phyloP scores from a whole-genome alignment of 2,797 vertebrate genomes.

The Silurus lanzhouensis region DNA sequence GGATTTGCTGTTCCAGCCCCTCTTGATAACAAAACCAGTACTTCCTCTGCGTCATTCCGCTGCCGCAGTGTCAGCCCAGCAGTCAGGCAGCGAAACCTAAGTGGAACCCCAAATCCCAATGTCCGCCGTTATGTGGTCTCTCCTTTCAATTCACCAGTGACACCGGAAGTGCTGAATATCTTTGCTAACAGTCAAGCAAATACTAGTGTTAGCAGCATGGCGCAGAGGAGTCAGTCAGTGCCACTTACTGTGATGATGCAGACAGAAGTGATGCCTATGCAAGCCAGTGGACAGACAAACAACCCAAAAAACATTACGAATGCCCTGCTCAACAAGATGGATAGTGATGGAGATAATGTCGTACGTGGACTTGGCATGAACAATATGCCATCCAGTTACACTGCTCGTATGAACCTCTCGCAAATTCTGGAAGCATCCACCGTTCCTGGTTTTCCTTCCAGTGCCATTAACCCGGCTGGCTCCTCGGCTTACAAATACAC shows the following conservation, averaged over 20 bases:
- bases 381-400: slow-evolving; percentile 90
- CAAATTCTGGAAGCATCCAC: slow-evolving; percentile 90
- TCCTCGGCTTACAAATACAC: slow-evolving; percentile 85
- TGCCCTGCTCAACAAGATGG: slow-evolving; percentile 92
- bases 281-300: slow-evolving; percentile 73
- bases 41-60: slow-evolving; percentile 78
- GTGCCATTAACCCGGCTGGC: slow-evolving; percentile 81
- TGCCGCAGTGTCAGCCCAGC: slow-evolving; percentile 97
- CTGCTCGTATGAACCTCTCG: slow-evolving; percentile 96
- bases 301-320: slow-evolving; percentile 86
- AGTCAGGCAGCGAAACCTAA: slow-evolving; percentile 90
- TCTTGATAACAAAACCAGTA: slow-evolving; percentile 85
- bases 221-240: slow-evolving; percentile 96
- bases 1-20: slow-evolving; percentile 97
- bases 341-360: slow-evolving; percentile 84
- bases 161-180: slow-evolving; percentile 85
- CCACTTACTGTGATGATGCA: slow-evolving; percentile 98
- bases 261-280: slow-evolving; percentile 82
- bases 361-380: slow-evolving; percentile 89
- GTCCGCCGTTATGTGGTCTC: slow-evolving; percentile 80
- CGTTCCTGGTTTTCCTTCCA: slow-evolving; percentile 74
- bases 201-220: slow-evolving; percentile 83
- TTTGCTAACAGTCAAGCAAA: slow-evolving; percentile 81
- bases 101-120: slow-evolving; percentile 78
- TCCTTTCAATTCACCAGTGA: slow-evolving; percentile 85